Conservation (phyloP, 2,888 invertebrate genomes). For the Diaphora mendica region DNA sequence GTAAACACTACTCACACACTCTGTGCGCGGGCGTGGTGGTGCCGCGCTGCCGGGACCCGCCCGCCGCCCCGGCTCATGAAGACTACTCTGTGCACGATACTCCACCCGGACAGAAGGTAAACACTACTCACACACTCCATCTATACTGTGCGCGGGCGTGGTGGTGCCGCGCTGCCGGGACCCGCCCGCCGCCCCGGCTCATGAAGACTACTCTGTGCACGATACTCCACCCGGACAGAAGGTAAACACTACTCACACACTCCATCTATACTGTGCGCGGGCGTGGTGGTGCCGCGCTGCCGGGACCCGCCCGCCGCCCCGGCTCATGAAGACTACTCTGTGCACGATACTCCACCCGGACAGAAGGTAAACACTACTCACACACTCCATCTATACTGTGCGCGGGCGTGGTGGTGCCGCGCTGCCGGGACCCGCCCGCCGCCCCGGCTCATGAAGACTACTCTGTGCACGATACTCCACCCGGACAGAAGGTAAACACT, state of each 20-base stretch:
- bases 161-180: conserved; percentile 60
- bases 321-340: conserved; percentile 71
- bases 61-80: conserved; percentile 48
- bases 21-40: conserved; percentile 64
- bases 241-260: conserved; percentile 52
- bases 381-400: conserved; percentile 39
- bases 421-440: conserved; percentile 49
- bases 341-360: conserved; percentile 82
- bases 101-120: conserved; percentile 83
- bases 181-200: conserved; percentile 34
- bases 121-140: neutral
- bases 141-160: conserved; percentile 61
- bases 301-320: conserved; percentile 48
- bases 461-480: conserved; percentile 80
- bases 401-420: conserved; percentile 64
- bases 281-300: conserved; percentile 62
- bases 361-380: conserved; percentile 69
- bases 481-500: conserved; percentile 77
- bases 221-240: conserved; percentile 84
- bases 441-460: conserved; percentile 66
- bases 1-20: conserved; percentile 45
- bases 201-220: conserved; percentile 76
- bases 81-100: conserved; percentile 81
- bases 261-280: conserved; percentile 51
- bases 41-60: conserved; percentile 57